phyloP scores from a whole-genome alignment of 2,888 invertebrate genomes.

The Idaea biselata region DNA sequence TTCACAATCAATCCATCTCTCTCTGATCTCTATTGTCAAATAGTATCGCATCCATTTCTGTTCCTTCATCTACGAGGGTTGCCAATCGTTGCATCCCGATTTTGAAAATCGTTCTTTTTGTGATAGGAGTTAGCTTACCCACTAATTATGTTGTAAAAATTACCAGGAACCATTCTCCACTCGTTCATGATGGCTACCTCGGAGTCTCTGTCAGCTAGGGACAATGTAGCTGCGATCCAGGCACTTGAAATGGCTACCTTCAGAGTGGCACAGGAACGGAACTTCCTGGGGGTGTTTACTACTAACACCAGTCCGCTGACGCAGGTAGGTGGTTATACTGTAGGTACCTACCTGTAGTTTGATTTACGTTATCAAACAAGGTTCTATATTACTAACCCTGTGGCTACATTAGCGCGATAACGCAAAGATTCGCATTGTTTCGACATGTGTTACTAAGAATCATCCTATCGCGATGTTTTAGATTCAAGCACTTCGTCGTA shows the following conservation, averaged over 20 bases:
- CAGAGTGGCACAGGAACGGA: slow-evolving; percentile 82
- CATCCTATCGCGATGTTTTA: too few relatives aligned
- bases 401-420: too few relatives aligned
- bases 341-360: neutral
- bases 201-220: slow-evolving; percentile 82
- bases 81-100: too few relatives aligned
- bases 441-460: too few relatives aligned
- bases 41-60: too few relatives aligned
- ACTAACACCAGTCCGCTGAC: slow-evolving; percentile 94
- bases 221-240: slow-evolving; percentile 89
- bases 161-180: slow-evolving; percentile 82
- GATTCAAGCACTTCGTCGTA: too few relatives aligned
- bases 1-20: neutral
- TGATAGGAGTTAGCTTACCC: neutral
- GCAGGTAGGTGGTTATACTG: slow-evolving; percentile 77
- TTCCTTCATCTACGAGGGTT: too few relatives aligned
- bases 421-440: too few relatives aligned
- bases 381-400: too few relatives aligned
- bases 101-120: too few relatives aligned
- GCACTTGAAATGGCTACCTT: slow-evolving; percentile 89
- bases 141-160: neutral
- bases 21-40: too few relatives aligned
- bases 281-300: slow-evolving; percentile 89
- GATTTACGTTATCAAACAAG: too few relatives aligned
- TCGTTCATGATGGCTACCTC: slow-evolving; percentile 94